These are phyloP conservation scores for Sitobion miscanthi DNA, from an alignment of 1,140 invertebrate species.

Conservation along the genomic window DNA sequence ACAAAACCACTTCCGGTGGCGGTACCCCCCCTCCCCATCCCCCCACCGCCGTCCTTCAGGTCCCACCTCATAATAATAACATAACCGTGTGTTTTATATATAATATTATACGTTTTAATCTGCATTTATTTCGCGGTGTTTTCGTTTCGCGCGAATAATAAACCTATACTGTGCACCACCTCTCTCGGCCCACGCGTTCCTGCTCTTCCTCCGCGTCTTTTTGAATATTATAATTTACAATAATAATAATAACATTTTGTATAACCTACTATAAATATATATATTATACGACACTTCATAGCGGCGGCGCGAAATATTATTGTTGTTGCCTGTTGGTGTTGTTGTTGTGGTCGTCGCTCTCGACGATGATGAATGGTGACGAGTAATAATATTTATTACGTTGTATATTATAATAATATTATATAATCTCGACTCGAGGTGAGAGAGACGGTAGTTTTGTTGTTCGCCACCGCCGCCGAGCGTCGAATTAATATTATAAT, in stretches of 20 bases:
- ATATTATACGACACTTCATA: not conserved
- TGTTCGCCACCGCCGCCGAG: not conserved
- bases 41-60: not conserved
- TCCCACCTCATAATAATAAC: not conserved
- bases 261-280: not conserved
- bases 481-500: constrained; percentile 22
- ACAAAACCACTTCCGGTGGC: constrained; percentile 48
- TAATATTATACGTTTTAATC: constrained; percentile 42
- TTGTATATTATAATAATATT: too few relatives aligned
- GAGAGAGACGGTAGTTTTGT: constrained; percentile 9
- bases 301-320: constrained; percentile 5
- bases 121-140: constrained; percentile 55
- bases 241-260: constrained; percentile 8
- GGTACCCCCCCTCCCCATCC: not conserved
- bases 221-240: constrained; percentile 10
- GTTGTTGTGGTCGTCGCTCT: not conserved
- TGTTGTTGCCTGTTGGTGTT: not conserved
- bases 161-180: constrained; percentile 6
- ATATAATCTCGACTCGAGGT: not conserved
- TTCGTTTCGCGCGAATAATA: constrained; percentile 35
- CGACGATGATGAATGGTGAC: constrained; percentile 28
- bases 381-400: constrained; percentile 10
- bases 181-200: not conserved
- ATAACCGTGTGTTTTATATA: not conserved
- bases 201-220: not conserved